These are phyloP conservation scores for Stictocephala bisonia DNA, from an alignment of 2,888 invertebrate species.

Conservation along the genomic window DNA sequence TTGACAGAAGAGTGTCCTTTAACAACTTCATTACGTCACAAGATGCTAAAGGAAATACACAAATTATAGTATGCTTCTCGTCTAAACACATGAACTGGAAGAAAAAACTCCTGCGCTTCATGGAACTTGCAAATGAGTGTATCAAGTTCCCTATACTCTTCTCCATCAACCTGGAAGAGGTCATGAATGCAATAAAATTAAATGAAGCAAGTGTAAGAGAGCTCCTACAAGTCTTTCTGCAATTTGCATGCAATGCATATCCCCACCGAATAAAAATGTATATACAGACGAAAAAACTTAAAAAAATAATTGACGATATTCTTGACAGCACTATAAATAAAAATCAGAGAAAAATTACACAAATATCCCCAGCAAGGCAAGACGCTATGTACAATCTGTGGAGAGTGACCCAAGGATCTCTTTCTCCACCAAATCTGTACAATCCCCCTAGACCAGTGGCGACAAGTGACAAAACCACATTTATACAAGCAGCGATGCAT, in stretches of 20 bases:
- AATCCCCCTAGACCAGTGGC: background rate
- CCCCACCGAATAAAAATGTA: constrained; percentile 12
- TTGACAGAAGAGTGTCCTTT: background rate
- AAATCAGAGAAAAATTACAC: background rate
- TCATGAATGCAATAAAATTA: constrained; percentile 6
- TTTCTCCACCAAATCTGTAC: background rate
- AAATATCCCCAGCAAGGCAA: background rate
- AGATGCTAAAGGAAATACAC: background rate
- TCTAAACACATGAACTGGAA: background rate
- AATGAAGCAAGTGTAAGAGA: constrained; percentile 20
- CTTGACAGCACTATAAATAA: background rate
- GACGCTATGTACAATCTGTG: constrained; percentile 1
- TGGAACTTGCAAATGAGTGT: constrained; percentile 22
- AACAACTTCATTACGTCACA: constrained; percentile 1
- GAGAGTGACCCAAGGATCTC: background rate
- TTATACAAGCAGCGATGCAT: constrained; percentile 4
- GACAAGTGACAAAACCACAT: background rate
- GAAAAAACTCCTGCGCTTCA: background rate
- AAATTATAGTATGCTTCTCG: constrained; percentile 7
- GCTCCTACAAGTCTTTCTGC: constrained; percentile 21
- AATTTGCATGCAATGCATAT: constrained; percentile 26
- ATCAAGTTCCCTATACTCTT: constrained; percentile 19
- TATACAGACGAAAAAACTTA: background rate
- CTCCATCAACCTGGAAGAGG: background rate
- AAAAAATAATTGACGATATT: constrained; percentile 19